Base-by-base conservation (phyloP, 2,113 vertebrate species). In the Pavo muticus region DNA sequence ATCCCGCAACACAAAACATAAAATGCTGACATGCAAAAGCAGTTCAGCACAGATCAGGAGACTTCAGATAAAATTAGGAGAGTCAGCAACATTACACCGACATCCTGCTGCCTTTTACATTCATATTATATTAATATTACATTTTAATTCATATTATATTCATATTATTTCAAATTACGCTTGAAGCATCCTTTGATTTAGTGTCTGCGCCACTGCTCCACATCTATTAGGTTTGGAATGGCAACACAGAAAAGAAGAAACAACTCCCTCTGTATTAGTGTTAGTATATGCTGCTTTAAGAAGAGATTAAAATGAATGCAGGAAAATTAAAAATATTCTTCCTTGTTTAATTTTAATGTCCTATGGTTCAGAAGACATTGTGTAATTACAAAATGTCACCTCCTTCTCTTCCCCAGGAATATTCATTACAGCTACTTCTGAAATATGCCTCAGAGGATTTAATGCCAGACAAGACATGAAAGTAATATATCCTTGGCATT, bases 51-150 rank as follows among this genome's bases (percentile, higher is more conserved):
- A 37, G 81, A 73, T 69, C 87, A 24, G 9, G 64, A 78, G 54
- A 25, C 45, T 19, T 2, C 24, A 15, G 75, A 67, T 21, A 68
- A 74, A 83, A 94, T 85, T 8, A 48, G 75, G 87, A 77, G 64
- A 92, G 87, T 80, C 93, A 83, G 91, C 91, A 88, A 42, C 84
- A 71, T 63, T 56, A 70, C 37, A 11, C 78, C 70, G 67, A 92
- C 91, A 92, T 73, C 87, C 70, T 75, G 45, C 68, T 79, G 81
- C 85, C 76, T 90, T 90, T 92, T 64, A 67, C 87, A 92, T 18
- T 85, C 59, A 1, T 32, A 75, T 50, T 7, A 27, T 84, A 94
- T 95, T 91, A 94, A 96, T 95, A 94, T 92, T 84, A 30, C 84
- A 89, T 91, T 59, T n/a, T 59, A 59, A 59, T n/a, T 59, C 56